Base-by-base conservation (phyloP, 2,888 invertebrate species). In the Prosapia bicincta region DNA sequence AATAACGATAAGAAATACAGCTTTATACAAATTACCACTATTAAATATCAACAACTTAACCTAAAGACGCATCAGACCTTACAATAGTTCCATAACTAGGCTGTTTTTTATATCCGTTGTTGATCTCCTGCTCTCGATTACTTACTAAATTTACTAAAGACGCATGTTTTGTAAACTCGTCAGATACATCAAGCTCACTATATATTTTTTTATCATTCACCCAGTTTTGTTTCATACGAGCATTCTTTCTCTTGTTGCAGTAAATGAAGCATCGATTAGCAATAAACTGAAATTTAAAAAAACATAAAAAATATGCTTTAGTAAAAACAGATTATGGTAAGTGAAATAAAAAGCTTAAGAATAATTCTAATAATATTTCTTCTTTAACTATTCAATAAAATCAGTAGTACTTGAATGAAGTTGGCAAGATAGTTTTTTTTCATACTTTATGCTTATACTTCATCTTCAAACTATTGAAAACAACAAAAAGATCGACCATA, bases 281-380 rank as follows among this genome's bases (percentile, higher is more conserved):
- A n/a, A 74, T 26, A 69, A 74, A 74, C 74, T 74, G 65, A 20
- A 69, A 74, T 20, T 5, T 20, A 20, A 20, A 54, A 54, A 54
- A 38, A 30, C 9, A 30, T 30, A 6, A 30, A 9, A 9, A 6
- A 6, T 5, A 30, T 30, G 6, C 30, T 30, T 30, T 5, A 30
- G 5, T 9, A 30, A 6, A 5, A 30, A 30, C 6, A 6, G 5
- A 9, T 30, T 30, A 6, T 30, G 9, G 5, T 30, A 30, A 6
- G 30, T 30, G 9, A 6, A 30, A 6, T 30, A 30, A 30, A 6
- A 30, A 30, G 6, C 5, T 9, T 6, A 9, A 30, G 30, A 6
- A 9, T 30, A 30, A n/a, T n/a, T n/a, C n/a, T n/a, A n/a, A n/a
- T n/a, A n/a, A n/a, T n/a, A n/a, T n/a, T n/a, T n/a, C n/a, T n/a